Evolutionary conservation across 1,140 invertebrate genomes (phyloP).

Genomic region (Drosophila nigromelanica): DNA sequence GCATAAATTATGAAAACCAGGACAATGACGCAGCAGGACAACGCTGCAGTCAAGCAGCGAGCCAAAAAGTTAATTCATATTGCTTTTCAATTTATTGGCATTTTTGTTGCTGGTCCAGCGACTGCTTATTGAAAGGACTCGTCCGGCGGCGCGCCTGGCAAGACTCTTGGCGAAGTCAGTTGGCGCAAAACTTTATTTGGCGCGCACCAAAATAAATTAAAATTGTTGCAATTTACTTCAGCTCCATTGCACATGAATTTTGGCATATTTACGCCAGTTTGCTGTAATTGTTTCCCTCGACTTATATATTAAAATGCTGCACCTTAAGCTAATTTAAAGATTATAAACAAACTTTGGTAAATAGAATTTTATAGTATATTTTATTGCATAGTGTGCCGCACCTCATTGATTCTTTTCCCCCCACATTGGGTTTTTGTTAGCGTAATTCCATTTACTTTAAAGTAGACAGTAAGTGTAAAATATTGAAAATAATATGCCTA

Average conservation of each 20-base stretch:
- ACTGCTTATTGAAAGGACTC: conserved; percentile 54
- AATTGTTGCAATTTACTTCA: conserved; percentile 61
- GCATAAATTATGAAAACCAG: conserved; percentile 77
- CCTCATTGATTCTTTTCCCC: no score
- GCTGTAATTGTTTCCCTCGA: conserved; percentile 8
- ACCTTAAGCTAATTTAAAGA: neutral
- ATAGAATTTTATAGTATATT: no score
- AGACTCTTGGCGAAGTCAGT: conserved; percentile 16
- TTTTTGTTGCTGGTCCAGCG: conserved; percentile 49
- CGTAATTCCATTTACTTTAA: no score
- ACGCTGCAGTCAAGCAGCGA: conserved; percentile 10
- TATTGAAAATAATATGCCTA: no score
- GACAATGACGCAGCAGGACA: conserved; percentile 53
- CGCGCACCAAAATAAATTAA: conserved; percentile 65
- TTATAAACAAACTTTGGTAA: neutral
- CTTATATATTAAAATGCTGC: neutral
- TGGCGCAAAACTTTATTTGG: conserved; percentile 12
- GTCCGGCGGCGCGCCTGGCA: neutral
- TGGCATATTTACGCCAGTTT: conserved; percentile 31
- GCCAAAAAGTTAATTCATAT: conserved; percentile 81
- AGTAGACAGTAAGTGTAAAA: no score
- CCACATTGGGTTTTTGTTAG: no score
- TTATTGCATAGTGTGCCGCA: no score
- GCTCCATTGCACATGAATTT: conserved; percentile 21
- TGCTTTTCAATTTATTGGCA: conserved; percentile 80